Base-by-base conservation (phyloP, 92 coral and sea anemone genomes). In the Epizoanthus illoricatus region DNA sequence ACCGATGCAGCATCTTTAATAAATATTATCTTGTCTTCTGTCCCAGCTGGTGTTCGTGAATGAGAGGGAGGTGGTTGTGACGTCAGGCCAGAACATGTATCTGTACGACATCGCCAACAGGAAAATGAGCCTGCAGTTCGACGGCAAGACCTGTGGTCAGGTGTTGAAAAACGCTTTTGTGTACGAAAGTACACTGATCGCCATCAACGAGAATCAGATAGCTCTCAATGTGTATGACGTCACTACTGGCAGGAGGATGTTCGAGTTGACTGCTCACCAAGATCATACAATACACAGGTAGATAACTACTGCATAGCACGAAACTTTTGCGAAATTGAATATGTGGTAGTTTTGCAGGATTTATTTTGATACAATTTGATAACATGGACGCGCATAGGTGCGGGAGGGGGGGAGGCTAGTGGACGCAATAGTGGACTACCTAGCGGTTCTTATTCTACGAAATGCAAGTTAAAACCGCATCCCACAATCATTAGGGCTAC, bases 181-280 rank as follows among this genome's bases (percentile, higher is more conserved):
- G 33, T 69, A 56, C 73, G 60, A 86, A 24, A 79, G 79, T 56
- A 56, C 75, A 39, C 61, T 86, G 64, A 72, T 86, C 40, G 92
- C 88, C 6, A 61, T 91, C 24, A 70, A 86, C 56, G 28, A 55
- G 61, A 86, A 71, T 43, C 87, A 84, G 72, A 83, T 73, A 71
- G 74, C 86, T 24, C 56, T 91, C 16, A 33, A 78, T 17, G 88
- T 87, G 47, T 91, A 86, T 80, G 92, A 91, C 86, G 72, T 91
- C 81, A 80, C 42, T 10, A 81, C 81, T 15, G 94, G 94, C 12
- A 57, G 81, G 20, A 74, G 39, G 75, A 24, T 72, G 36, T 74
- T 73, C 6, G 76, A 86, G 65, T 47, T 91, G 67, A 63, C 69
- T 28, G 76, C 75, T 28, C 83, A 52, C 81, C 79, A 60, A 52